Evolutionary conservation across 1,140 invertebrate species (phyloP).

Genomic region (Myzus persicae): DNA sequence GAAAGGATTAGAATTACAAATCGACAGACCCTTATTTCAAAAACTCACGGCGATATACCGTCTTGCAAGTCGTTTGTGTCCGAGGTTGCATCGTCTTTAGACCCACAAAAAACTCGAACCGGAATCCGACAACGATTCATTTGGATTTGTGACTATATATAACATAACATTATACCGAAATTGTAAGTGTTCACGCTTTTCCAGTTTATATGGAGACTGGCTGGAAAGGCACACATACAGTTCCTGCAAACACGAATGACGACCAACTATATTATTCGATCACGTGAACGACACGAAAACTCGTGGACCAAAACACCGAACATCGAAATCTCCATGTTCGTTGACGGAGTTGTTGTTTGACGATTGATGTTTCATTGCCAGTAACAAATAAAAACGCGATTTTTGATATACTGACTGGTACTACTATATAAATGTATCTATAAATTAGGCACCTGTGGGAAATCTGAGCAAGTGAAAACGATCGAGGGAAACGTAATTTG

Average conservation of each 20-base stretch:
- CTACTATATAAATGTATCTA: neutral
- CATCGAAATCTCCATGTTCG: no score
- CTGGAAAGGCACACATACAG: neutral
- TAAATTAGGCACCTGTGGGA: neutral
- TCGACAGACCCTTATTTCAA: neutral
- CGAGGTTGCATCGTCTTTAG: neutral
- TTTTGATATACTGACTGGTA: neutral
- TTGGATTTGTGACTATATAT: neutral
- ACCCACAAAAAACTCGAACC: neutral
- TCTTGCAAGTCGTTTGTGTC: neutral
- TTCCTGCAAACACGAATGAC: neutral
- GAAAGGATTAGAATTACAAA: conserved; percentile 9
- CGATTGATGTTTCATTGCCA: neutral
- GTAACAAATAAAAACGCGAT: no score
- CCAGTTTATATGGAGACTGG: neutral
- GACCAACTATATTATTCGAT: neutral
- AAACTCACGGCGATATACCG: neutral
- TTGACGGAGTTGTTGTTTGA: neutral
- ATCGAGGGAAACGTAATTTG: neutral
- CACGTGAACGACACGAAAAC: neutral
- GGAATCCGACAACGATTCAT: neutral
- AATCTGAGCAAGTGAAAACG: neutral
- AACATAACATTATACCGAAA: neutral
- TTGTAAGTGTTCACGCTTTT: neutral
- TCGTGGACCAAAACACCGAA: neutral